Conservation (phyloP, 2,113 vertebrate species). For the Oostethus manadensis region DNA sequence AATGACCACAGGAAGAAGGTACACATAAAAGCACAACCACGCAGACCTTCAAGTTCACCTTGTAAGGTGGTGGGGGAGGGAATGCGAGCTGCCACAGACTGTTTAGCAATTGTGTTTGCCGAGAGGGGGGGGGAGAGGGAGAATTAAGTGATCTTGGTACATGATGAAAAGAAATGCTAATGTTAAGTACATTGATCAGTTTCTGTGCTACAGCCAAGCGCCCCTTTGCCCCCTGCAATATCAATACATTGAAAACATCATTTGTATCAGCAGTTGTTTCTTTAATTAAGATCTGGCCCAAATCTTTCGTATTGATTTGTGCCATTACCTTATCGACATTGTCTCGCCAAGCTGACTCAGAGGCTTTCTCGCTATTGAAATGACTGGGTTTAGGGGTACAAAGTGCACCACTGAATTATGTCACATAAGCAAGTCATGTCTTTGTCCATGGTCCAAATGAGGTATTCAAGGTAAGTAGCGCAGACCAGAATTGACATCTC, state of each 20-base stretch:
- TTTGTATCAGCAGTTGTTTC: conserved; percentile 95
- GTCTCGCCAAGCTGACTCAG: conserved; percentile 74
- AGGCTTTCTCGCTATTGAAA: conserved; percentile 71
- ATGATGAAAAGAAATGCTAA: conserved; percentile 82
- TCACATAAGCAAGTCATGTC: conserved; percentile 55
- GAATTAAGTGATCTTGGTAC: conserved; percentile 70
- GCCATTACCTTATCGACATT: conserved; percentile 85
- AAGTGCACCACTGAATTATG: conserved; percentile 59
- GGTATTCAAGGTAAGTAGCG: conserved; percentile 64
- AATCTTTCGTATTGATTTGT: conserved; percentile 84
- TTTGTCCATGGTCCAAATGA: conserved; percentile 53
- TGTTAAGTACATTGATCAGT: conserved; percentile 76
- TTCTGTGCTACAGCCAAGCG: conserved; percentile 62
- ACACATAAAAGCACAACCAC: conserved; percentile 59
- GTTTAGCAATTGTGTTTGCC: conserved; percentile 62
- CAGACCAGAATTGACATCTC: conserved; percentile 61
- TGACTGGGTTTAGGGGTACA: conserved; percentile 60
- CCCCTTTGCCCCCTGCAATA: conserved; percentile 60
- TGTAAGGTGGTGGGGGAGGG: conserved; percentile 61
- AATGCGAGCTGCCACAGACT: conserved; percentile 39
- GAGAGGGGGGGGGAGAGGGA: conserved; percentile 56
- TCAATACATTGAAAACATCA: conserved; percentile 87
- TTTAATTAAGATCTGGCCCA: conserved; percentile 92
- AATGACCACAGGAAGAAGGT: conserved; percentile 55
- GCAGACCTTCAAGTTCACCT: conserved; percentile 78